A percentile compares a stretch with the other conserved stretches of the same genome.
Evolutionary conservation across 2,797 vertebrate genomes (phyloP).

Genomic region (Etheostoma nigrum): DNA sequence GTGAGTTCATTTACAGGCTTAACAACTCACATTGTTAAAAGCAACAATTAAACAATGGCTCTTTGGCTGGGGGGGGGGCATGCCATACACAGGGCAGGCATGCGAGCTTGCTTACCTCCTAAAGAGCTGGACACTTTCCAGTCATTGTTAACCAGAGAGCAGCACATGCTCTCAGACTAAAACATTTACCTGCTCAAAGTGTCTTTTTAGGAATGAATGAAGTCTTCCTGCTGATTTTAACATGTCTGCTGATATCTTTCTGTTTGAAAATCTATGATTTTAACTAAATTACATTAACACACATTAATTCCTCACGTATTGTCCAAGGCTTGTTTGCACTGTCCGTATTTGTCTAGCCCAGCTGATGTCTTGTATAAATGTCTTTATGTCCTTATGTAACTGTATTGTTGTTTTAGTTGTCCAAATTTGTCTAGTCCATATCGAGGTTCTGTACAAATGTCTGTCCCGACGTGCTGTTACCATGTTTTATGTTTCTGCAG

Average conservation of each 20-base stretch:
- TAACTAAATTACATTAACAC: neutral
- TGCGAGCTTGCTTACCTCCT: slow-evolving; percentile 8
- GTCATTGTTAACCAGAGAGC: slow-evolving; percentile 51
- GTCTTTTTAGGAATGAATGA: neutral
- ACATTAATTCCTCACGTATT: no score
- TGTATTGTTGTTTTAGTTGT: no score
- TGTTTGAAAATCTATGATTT: neutral
- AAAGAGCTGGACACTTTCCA: slow-evolving; percentile 52
- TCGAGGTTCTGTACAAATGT: no score
- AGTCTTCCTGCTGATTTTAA: neutral
- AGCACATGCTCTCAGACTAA: neutral
- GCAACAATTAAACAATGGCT: slow-evolving; percentile 71
- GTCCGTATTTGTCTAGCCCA: no score
- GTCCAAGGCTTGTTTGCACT: no score
- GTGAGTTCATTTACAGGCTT: slow-evolving; percentile 62
- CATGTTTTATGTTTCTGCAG: no score
- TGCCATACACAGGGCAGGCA: slow-evolving; percentile 45
- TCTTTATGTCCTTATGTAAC: no score
- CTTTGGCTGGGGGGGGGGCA: slow-evolving; percentile 40
- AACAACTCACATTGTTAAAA: slow-evolving; percentile 68
- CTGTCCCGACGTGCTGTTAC: no score
- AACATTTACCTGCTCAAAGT: slow-evolving; percentile 1
- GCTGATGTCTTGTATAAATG: no score
- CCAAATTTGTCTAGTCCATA: no score
- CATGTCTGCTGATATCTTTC: neutral